phyloP scores from a whole-genome alignment of 2,888 invertebrate genomes.

The Hemaris fuciformis region DNA sequence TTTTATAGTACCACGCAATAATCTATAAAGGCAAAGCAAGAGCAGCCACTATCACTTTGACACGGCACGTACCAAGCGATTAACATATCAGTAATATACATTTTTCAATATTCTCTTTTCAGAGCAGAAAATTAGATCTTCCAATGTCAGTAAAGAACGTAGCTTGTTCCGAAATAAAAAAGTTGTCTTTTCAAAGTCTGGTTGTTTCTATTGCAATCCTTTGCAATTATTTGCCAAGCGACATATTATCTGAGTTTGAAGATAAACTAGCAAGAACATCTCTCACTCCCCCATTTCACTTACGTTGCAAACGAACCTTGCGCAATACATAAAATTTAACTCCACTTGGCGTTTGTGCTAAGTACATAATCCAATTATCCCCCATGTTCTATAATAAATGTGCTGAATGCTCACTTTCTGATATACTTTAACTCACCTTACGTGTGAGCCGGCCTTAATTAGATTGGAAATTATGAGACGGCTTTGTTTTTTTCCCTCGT shows the following conservation, averaged over 20 bases:
- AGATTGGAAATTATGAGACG: slow-evolving; percentile 1
- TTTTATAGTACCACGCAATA: too few relatives aligned
- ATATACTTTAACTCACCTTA: too few relatives aligned
- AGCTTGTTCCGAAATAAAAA: too few relatives aligned
- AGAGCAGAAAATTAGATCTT: too few relatives aligned
- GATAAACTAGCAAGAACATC: background rate
- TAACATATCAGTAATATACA: too few relatives aligned
- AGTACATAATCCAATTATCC: slow-evolving; percentile 33
- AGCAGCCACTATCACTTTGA: too few relatives aligned
- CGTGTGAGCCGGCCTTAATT: background rate
- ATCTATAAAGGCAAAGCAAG: too few relatives aligned
- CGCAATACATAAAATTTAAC: slow-evolving; percentile 20
- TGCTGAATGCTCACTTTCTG: slow-evolving; percentile 1
- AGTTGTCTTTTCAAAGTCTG: too few relatives aligned
- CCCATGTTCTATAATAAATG: slow-evolving; percentile 11
- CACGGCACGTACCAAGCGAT: too few relatives aligned
- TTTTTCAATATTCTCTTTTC: too few relatives aligned
- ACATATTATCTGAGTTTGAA: background rate
- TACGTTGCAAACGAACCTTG: slow-evolving; percentile 3
- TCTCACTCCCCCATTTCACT: background rate
- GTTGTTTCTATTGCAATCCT: background rate
- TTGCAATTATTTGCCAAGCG: background rate
- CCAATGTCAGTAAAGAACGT: too few relatives aligned
- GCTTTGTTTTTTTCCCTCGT: background rate
- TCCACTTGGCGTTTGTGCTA: slow-evolving; percentile 27